A percentile compares a stretch with the other conserved stretches of the same genome.
Conservation (phyloP, 2,113 vertebrate species). For the Xerus inauris region DNA sequence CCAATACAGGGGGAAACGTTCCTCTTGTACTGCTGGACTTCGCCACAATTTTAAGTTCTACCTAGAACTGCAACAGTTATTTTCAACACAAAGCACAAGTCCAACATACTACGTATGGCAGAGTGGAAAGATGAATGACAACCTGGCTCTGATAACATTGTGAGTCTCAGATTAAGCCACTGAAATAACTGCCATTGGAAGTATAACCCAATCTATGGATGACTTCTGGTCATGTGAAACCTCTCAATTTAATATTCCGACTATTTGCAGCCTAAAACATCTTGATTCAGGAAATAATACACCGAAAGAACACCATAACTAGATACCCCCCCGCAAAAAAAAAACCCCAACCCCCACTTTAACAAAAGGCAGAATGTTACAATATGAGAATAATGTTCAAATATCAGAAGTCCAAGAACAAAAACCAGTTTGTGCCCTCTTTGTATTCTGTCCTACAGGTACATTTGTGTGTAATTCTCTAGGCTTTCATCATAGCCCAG, state of each 20-base stretch:
- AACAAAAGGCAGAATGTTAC: not conserved
- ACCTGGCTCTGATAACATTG: not conserved
- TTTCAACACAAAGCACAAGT: not conserved
- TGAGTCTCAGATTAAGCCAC: not conserved
- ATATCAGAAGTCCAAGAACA: not conserved
- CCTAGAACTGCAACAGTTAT: not conserved
- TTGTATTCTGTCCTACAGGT: slow-evolving; percentile 70
- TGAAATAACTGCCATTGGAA: not conserved
- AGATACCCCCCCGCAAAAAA: not conserved
- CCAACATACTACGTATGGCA: not conserved
- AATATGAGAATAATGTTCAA: not conserved
- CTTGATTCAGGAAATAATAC: not conserved
- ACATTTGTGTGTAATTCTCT: slow-evolving; percentile 76
- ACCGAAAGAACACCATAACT: not conserved
- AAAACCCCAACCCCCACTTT: not conserved
- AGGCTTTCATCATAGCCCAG: slow-evolving; percentile 73
- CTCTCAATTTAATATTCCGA: not conserved
- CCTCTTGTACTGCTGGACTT: not conserved
- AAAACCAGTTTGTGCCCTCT: slow-evolving; percentile 57
- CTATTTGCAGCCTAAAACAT: not conserved
- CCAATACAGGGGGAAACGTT: not conserved
- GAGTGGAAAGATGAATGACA: not conserved
- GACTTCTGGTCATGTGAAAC: not conserved
- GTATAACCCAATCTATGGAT: not conserved
- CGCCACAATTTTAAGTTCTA: not conserved